Base-by-base conservation (phyloP, 2,797 vertebrate species). In the Premnoplex brunnescens region DNA sequence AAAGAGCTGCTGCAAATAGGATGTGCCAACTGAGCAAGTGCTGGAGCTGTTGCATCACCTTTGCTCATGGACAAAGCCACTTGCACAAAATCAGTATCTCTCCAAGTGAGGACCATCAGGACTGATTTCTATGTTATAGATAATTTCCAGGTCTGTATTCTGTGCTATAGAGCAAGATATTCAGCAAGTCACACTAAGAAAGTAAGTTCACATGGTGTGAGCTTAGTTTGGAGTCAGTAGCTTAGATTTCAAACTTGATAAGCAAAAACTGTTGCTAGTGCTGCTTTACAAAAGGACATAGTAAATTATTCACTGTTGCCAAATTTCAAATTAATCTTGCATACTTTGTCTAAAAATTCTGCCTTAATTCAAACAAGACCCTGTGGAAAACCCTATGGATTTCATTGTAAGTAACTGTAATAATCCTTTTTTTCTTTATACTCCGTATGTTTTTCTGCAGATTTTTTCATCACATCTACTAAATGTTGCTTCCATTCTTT, bases 201-300 rank as follows among this genome's bases (percentile, higher is more conserved):
- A 55, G 0, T 26, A 86, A 80, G 2, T 12, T 22, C 30, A 55
- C 24, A 58, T 0, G 0, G 7, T 3, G 1, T 64, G 54, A 28
- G 6, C 44, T 64, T 32, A 54, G 37, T 64, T 52, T 43, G 36
- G 59, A 73, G 30, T 67, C 9, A 34, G 17, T 37, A 58, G 9
- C 41, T 84, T 68, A 73, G 21, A 51, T 43, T 81, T 88, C n/a
- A 78, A 81, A 60, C 34, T 60, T 1, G 10, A 67, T 23, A 18
- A 66, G 18, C 12, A 80, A 83, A 77, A 88, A 34, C 8, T 67
- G 18, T 52, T 83, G n/a, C 18, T 77, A 60, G 36, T 62, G 18
- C 20, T 36, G 22, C 32, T 82, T 69, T 76, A 79, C 14, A 58
- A 78, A 72, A 85, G 23, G 46, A 44, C 39, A 46, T 5, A 51